A percentile compares a stretch with the other conserved stretches of the same genome.
These are phyloP conservation scores for Tupaia tana DNA, from an alignment of 2,113 vertebrate species.

Conservation along the genomic window DNA sequence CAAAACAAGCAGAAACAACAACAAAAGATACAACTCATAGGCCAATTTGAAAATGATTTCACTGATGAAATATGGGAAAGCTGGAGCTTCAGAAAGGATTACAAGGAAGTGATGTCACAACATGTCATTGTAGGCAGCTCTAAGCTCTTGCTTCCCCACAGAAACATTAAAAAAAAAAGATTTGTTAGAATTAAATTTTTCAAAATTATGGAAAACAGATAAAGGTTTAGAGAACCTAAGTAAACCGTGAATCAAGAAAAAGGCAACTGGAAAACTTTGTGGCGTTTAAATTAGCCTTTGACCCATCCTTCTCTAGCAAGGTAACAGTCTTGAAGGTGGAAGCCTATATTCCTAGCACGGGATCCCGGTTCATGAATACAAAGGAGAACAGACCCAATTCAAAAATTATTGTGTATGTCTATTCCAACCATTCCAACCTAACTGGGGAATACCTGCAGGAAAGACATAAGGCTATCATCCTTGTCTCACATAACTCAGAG, in stretches of 20 bases:
- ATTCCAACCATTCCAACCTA: background rate
- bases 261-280: background rate
- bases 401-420: background rate
- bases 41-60: background rate
- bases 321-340: background rate
- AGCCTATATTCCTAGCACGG: background rate
- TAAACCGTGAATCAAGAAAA: background rate
- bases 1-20: too few species aligned
- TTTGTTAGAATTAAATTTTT: background rate
- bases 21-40: background rate
- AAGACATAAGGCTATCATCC: background rate
- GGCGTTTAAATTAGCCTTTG: background rate
- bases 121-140: background rate
- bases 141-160: background rate
- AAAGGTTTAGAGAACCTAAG: background rate
- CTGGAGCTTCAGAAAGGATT: background rate
- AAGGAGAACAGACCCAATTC: background rate
- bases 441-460: background rate
- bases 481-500: background rate
- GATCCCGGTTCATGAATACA: background rate
- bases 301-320: background rate
- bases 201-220: background rate
- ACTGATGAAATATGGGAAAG: background rate
- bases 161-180: slow-evolving; percentile 12
- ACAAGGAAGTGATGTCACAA: background rate